Evolutionary conservation across 1,140 invertebrate species (phyloP).

Genomic region (Hypsibius dujardini): DNA sequence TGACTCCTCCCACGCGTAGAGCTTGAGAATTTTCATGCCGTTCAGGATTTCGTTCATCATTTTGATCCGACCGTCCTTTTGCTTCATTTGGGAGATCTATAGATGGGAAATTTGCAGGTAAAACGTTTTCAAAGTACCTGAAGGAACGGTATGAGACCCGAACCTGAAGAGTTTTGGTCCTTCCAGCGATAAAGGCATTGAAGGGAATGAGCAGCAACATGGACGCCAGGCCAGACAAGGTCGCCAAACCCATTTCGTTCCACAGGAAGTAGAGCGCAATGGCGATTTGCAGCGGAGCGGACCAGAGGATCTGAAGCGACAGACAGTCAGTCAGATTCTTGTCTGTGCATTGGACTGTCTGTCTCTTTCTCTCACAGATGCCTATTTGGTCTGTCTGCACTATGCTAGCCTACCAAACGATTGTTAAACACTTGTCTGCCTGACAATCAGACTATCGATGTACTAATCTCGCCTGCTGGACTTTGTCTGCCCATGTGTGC

Average conservation of each 20-base stretch:
- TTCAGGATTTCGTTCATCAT: conserved; percentile 85
- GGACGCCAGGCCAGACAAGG: conserved; percentile 30
- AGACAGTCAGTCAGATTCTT: no score
- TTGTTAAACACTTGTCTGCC: no score
- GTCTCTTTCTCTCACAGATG: no score
- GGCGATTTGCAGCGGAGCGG: conserved; percentile 27
- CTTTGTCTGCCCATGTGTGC: no score
- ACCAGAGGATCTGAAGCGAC: conserved; percentile 24
- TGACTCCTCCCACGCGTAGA: conserved; percentile 25
- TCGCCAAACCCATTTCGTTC: conserved; percentile 29
- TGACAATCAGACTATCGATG: no score
- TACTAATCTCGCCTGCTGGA: no score
- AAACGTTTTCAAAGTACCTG: conserved; percentile 23
- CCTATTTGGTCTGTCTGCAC: no score
- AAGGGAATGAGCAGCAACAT: conserved; percentile 29
- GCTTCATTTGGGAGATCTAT: conserved; percentile 27
- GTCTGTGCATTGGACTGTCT: no score
- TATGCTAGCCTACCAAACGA: no score
- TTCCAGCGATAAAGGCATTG: conserved; percentile 35
- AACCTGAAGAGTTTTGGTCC: conserved; percentile 34
- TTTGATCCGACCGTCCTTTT: conserved; percentile 54
- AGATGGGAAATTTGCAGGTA: conserved; percentile 2
- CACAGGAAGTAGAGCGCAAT: conserved; percentile 32
- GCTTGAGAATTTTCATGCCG: conserved; percentile 63
- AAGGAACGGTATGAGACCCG: conserved; percentile 17